Conservation (phyloP, 2,888 invertebrate genomes). For the Drosophila basisetae region DNA sequence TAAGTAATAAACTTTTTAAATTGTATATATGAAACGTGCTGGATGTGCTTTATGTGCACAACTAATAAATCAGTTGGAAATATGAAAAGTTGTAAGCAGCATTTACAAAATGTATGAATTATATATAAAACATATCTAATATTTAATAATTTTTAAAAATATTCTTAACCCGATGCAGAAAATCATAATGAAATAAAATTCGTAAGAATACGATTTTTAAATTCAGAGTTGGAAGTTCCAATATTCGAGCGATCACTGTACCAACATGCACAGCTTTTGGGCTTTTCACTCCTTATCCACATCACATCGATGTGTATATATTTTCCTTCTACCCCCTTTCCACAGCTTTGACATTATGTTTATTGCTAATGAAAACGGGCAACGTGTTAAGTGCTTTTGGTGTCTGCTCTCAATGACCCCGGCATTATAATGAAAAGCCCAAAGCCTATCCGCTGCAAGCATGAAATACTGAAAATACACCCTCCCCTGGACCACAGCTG, state of each 20-base stretch:
- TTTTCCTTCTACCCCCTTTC: neutral
- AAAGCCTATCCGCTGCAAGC: conserved; percentile 39
- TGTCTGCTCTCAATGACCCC: conserved; percentile 67
- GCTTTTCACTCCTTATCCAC: neutral
- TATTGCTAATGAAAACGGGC: conserved; percentile 71
- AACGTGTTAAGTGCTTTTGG: conserved; percentile 74
- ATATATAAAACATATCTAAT: neutral
- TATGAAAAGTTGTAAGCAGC: neutral
- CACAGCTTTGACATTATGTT: conserved; percentile 50
- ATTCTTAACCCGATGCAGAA: neutral
- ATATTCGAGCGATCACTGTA: neutral
- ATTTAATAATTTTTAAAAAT: neutral
- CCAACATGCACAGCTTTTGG: conserved; percentile 2
- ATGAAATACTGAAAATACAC: conserved; percentile 3
- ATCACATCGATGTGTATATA: conserved; percentile 9
- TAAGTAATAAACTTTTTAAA: conserved; percentile 1
- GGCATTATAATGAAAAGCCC: conserved; percentile 69
- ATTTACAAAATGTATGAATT: neutral
- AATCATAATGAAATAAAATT: neutral
- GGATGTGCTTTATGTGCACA: conserved; percentile 4
- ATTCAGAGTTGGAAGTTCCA: neutral
- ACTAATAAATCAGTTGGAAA: neutral
- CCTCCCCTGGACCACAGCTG: neutral
- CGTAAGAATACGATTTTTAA: neutral
- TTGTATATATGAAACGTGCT: neutral